Base-by-base conservation (phyloP, 2,888 invertebrate species). In the Notocelia uddmanniana region DNA sequence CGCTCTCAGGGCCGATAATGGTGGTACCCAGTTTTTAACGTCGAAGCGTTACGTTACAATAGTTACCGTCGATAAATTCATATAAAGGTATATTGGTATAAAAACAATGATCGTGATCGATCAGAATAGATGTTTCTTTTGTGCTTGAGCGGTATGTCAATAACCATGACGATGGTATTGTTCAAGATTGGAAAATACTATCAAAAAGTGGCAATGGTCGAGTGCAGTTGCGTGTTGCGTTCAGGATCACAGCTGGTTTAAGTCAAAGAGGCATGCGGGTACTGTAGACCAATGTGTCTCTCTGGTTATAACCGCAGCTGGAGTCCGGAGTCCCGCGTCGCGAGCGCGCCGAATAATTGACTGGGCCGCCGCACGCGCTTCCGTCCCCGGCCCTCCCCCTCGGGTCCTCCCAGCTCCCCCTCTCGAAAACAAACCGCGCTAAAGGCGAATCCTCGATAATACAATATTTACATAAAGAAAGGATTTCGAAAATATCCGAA, bases 381-480 rank as follows among this genome's bases (percentile, higher is more conserved):
- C 48, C 62, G 34, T n/a, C 63, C 10, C 59, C 48, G 0, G 0
- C 31, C 31, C 31, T 9, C 1, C 2, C 58, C 50, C 55, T 31
- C 19, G 45, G 59, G 57, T 37, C 21, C 58, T 41, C 21, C 67
- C 59, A 41, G 54, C 34, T 8, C 60, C 76, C 69, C 72, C 67
- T 68, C 80, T 78, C 81, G 79, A 86, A 87, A 85, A 85, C 84
- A 84, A 88, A 86, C 83, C 85, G 85, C 88, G 83, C 87, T 89
- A 85, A 82, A 87, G 86, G 90, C 91, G 88, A 88, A 89, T 84
- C 87, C 85, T 89, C 85, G 83, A 85, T 84, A 88, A 85, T 91
- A 90, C 88, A 89, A 90, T 92, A 93, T 93, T 92, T 93, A 93
- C 92, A 92, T 84, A 90, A 86, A 88, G 83, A 86, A 85, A 86